Base-by-base conservation (phyloP, 1,140 invertebrate genomes). In the Glomeris maerens region DNA sequence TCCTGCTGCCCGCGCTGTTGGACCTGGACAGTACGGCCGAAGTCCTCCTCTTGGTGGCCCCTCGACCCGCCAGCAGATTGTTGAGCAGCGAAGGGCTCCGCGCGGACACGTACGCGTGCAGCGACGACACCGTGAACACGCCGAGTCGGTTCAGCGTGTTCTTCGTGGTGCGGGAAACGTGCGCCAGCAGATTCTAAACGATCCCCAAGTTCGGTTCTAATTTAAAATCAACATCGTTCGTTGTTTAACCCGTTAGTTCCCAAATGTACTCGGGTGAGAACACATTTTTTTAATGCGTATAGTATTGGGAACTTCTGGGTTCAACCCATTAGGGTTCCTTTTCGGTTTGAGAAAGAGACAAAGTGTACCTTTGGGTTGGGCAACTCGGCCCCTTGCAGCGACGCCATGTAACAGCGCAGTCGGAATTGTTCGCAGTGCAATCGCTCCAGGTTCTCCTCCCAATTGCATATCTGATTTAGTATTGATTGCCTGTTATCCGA, bases 351-450 rank as follows among this genome's bases (percentile, higher is more conserved):
- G n/a, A n/a, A n/a, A n/a, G n/a, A 2, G 23, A 21, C 29, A 21
- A 22, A 58, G 59, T 73, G 74, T n/a, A 94, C 91, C 81, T 97
- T 97, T 29, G 92, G 92, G 73, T 97, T 96, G 29, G 93, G 92
- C 56, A 96, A 72, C 73, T 97, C 93, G 41, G 89, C 84, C 60
- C 84, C 89, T 66, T 95, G 92, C 52, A 96, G 73, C 60, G 90
- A 94, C 36, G 92, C 88, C 82, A 94, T 93, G 67, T 97, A 97
- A 70, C 92, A 96, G 49, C 90, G 77, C 27, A 96, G 74, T 52
- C 92, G 77, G 67, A 95, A 97, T 70, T 96, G 91, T 67, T 98
- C 93, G 66, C 92, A 94, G 66, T 94, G 91, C 59, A 95, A 73
- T 55, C 91, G 78, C 64, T 97, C 93, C 41, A 96, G 73, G 69